Percentiles rank a stretch among this genome's conserved stretches.
phyloP scores from a whole-genome alignment of 1,140 invertebrate genomes.

The Diachasmimorpha longicaudata region DNA sequence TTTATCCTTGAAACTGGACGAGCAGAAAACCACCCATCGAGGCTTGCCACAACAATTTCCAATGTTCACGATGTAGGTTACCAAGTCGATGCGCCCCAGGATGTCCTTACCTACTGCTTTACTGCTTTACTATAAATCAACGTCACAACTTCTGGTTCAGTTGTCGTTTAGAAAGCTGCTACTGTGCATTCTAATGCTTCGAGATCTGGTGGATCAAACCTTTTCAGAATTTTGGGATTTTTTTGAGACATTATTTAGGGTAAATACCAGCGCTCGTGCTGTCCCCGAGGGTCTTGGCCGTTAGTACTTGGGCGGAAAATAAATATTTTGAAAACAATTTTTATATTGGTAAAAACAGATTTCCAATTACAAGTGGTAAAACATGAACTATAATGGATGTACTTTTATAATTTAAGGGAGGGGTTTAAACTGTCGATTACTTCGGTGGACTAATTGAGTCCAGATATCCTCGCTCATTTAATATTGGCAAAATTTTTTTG shows the following conservation, averaged over 20 bases:
- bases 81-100: slow-evolving; percentile 43
- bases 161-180: slow-evolving; percentile 12
- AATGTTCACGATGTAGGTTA: slow-evolving; percentile 61
- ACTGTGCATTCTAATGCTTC: slow-evolving; percentile 6
- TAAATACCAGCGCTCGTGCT: too few species aligned
- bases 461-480: too few species aligned
- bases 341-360: too few species aligned
- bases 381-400: too few species aligned
- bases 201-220: neutral
- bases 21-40: slow-evolving; percentile 49
- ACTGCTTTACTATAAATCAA: slow-evolving; percentile 59
- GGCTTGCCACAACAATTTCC: slow-evolving; percentile 62
- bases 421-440: too few species aligned
- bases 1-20: slow-evolving; percentile 3
- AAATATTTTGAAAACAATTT: too few species aligned
- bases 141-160: neutral
- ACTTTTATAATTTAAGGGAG: too few species aligned
- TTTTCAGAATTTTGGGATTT: neutral
- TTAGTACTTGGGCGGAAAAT: too few species aligned
- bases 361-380: too few species aligned
- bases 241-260: neutral
- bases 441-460: too few species aligned
- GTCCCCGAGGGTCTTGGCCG: too few species aligned
- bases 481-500: too few species aligned
- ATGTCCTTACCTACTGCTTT: slow-evolving; percentile 48